These are phyloP conservation scores for Aldabrachelys gigantea DNA, from an alignment of 2,113 vertebrate genomes.

Conservation along the genomic window DNA sequence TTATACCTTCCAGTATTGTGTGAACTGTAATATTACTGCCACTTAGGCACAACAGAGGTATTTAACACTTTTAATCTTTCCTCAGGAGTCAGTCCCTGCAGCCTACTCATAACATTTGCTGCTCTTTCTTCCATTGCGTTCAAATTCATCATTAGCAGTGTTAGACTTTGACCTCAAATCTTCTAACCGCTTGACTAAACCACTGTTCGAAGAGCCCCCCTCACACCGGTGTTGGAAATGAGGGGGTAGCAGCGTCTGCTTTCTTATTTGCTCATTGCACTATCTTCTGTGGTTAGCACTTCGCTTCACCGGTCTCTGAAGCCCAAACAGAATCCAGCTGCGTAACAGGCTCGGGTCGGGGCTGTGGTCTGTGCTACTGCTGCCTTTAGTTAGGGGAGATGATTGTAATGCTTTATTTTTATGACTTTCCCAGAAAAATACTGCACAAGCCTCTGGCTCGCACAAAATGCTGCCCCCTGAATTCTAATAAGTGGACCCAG, in stretches of 20 bases:
- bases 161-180: constrained; percentile 64
- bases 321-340: neutral
- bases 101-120: constrained; percentile 39
- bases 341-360: neutral
- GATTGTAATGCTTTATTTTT: constrained; percentile 41
- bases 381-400: constrained; percentile 75
- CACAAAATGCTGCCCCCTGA: constrained; percentile 33
- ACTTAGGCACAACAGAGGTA: constrained; percentile 44
- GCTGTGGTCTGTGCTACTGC: constrained; percentile 28
- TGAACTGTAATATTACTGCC: constrained; percentile 13
- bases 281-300: constrained; percentile 5
- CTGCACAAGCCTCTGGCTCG: constrained; percentile 7
- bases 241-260: constrained; percentile 60
- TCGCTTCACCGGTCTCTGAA: neutral
- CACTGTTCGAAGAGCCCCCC: constrained; percentile 30
- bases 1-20: neutral
- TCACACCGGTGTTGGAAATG: constrained; percentile 48
- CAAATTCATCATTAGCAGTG: constrained; percentile 60
- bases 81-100: constrained; percentile 50
- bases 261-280: constrained; percentile 53
- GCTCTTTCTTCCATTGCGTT: constrained; percentile 60
- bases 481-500: constrained; percentile 68
- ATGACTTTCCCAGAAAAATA: constrained; percentile 61
- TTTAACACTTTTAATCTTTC: constrained; percentile 70
- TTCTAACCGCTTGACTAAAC: constrained; percentile 63